Evolutionary conservation across 2,797 vertebrate species (phyloP).

Genomic region (Mastacembelus armatus): DNA sequence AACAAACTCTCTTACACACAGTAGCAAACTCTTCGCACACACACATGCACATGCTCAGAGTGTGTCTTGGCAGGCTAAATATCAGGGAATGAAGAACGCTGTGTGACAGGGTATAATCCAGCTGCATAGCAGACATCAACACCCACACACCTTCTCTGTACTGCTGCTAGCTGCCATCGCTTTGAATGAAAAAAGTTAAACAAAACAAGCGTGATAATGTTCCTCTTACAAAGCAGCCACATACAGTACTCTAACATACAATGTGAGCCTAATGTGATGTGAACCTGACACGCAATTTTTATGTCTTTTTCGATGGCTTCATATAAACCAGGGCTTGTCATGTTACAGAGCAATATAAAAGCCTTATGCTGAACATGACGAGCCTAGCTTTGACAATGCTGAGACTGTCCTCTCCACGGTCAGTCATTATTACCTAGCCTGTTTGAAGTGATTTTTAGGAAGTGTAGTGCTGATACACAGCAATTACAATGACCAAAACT

Average conservation of each 20-base stretch:
- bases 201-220: conserved; percentile 38
- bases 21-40: conserved; percentile 12
- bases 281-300: too few relatives aligned
- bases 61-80: conserved; percentile 71
- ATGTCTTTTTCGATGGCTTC: too few relatives aligned
- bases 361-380: too few relatives aligned
- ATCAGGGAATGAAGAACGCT: conserved; percentile 63
- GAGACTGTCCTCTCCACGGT: too few relatives aligned
- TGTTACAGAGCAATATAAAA: too few relatives aligned
- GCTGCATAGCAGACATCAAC: conserved; percentile 49
- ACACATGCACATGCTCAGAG: conserved; percentile 27
- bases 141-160: conserved; percentile 46
- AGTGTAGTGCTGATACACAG: not conserved
- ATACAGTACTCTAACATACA: not conserved
- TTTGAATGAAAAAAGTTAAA: conserved; percentile 37
- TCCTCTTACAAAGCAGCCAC: not conserved
- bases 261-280: too few relatives aligned
- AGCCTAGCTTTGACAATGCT: too few relatives aligned
- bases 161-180: conserved; percentile 8
- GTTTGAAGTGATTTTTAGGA: not conserved
- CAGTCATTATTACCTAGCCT: too few relatives aligned
- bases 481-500: not conserved
- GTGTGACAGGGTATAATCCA: conserved; percentile 74
- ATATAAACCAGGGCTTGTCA: too few relatives aligned
- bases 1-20: conserved; percentile 61